Percentiles rank a stretch among this genome's conserved stretches.
Conservation (phyloP, 1,140 invertebrate genomes). For the Trichonephila clavata region DNA sequence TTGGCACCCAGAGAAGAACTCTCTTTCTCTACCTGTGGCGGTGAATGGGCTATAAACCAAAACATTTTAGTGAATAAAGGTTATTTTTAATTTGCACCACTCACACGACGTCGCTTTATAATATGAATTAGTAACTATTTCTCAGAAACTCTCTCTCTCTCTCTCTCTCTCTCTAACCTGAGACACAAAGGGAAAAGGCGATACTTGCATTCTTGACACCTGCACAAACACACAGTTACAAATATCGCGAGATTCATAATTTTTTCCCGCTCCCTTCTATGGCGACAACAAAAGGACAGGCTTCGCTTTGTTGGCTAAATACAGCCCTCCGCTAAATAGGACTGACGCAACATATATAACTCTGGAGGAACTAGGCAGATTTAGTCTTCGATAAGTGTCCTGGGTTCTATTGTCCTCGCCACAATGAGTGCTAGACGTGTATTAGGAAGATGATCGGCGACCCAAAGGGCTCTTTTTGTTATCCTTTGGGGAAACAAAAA, state of each 20-base stretch:
- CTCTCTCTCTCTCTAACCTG: too few relatives aligned
- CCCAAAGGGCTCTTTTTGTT: background rate
- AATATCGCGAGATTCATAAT: background rate
- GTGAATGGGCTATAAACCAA: too few relatives aligned
- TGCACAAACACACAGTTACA: too few relatives aligned
- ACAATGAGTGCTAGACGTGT: background rate
- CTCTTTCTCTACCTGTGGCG: too few relatives aligned
- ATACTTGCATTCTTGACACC: too few relatives aligned
- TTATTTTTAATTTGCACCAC: too few relatives aligned
- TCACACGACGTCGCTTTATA: too few relatives aligned
- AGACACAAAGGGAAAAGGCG: too few relatives aligned
- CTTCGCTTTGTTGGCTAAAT: slow-evolving; percentile 21
- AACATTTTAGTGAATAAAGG: too few relatives aligned
- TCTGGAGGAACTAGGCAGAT: slow-evolving; percentile 18
- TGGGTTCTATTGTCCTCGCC: background rate
- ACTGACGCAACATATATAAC: background rate
- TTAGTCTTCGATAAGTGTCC: background rate
- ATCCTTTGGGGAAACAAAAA: background rate
- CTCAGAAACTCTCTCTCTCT: too few relatives aligned
- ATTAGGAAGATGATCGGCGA: background rate
- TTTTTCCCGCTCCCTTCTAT: background rate
- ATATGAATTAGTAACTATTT: too few relatives aligned
- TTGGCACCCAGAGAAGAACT: too few relatives aligned
- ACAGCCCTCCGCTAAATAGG: slow-evolving; percentile 8
- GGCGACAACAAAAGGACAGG: background rate